Evolutionary conservation across 1,140 invertebrate genomes (phyloP), one percentile per base, ranked within the genome.

Genomic region (Ostrea edulis): DNA sequence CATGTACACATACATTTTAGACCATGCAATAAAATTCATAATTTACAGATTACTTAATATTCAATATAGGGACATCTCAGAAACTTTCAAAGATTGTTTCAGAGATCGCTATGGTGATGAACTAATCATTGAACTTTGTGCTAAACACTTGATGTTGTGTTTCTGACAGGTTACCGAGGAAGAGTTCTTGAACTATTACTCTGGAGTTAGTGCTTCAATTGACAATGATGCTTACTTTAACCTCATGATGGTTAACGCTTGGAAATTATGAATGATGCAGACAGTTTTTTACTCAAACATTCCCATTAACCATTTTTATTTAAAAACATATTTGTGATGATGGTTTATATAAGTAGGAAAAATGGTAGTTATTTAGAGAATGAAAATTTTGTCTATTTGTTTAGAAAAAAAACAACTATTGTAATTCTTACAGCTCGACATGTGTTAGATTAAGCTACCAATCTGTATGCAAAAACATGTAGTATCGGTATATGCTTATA

Each of bases 181-280:
- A 14, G 94, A 95, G 87, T 95, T 95, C 90, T 54, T 93, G 17
- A 92, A 93, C 77, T 95, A 95, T 88, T 95, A 95, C 84, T 65
- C 92, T 52, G 94, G 93, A 54, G 93, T 95, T 17, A 93, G 93
- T 90, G 94, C 94, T 22, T 94, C 93, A 20, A 93, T 95, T 62
- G 94, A 95, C 87, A 89, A 87, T 81, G 94, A 95, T 91, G 92
- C 90, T 9, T 95, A 95, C 89, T 95, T 95, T 90, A 91, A 94
- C 89, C 89, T 94, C 44, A 94, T 95, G 93, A 94, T 95, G 94
- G 93, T 91, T 89, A 93, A 92, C 51, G 93, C 94, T 35, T 95
- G 92, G 88, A 89, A 89, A 71, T 14, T 89, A 25, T 89, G 44
- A 82, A 20, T 68, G 25, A 53, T 29, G 22, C 68, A 71, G 22